Conservation (phyloP, 2,888 invertebrate genomes). For the Arctia plantaginis region DNA sequence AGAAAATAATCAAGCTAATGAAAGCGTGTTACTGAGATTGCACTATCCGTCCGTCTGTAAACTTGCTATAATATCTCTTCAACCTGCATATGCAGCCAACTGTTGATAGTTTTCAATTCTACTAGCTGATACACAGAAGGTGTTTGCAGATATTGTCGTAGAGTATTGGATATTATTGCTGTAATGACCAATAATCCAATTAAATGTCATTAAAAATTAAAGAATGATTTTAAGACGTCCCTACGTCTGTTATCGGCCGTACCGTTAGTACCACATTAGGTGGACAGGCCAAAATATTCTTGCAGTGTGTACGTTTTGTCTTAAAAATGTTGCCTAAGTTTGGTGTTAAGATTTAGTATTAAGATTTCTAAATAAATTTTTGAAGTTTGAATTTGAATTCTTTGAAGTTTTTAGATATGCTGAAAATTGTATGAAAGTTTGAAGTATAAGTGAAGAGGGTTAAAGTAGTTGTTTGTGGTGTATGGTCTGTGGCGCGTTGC, state of each 20-base stretch:
- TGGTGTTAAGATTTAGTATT: no score
- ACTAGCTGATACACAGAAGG: background rate
- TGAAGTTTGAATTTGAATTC: background rate
- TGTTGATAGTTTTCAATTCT: background rate
- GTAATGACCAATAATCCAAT: background rate
- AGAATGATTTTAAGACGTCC: background rate
- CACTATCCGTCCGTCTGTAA: background rate
- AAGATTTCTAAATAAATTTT: background rate
- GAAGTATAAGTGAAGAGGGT: slow-evolving; percentile 67
- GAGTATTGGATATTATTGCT: background rate
- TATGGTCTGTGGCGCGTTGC: slow-evolving; percentile 49
- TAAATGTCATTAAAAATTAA: background rate
- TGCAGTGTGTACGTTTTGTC: background rate
- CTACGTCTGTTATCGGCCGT: background rate
- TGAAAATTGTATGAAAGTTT: slow-evolving; percentile 52
- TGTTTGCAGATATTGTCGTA: background rate
- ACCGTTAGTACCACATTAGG: background rate
- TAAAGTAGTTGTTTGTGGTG: slow-evolving; percentile 58
- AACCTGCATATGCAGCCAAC: background rate
- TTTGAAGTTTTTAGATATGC: slow-evolving; percentile 10
- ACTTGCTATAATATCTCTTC: background rate
- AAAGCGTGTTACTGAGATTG: no score
- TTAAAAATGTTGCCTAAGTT: background rate
- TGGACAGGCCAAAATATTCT: background rate
- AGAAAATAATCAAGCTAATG: background rate